phyloP scores from a whole-genome alignment of 2,113 vertebrate genomes.

The Scomber scombrus region DNA sequence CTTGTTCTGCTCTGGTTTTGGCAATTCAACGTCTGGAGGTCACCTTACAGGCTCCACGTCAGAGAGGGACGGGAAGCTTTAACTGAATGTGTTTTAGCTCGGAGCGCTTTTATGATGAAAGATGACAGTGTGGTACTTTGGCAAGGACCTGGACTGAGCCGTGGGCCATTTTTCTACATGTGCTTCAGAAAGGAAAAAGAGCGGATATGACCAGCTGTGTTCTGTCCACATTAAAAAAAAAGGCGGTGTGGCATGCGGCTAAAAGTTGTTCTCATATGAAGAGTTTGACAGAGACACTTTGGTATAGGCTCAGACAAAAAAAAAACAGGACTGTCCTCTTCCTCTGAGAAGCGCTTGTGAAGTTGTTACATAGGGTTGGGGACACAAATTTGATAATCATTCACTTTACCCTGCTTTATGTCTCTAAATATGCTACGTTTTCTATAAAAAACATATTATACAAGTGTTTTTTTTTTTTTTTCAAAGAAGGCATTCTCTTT shows the following conservation, averaged over 20 bases:
- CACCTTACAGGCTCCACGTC: slow-evolving; percentile 46
- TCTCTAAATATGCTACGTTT: slow-evolving; percentile 74
- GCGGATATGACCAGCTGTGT: slow-evolving; percentile 46
- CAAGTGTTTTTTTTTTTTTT: slow-evolving; percentile 14
- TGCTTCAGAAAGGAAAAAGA: background rate
- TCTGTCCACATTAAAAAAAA: slow-evolving; percentile 55
- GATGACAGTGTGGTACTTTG: slow-evolving; percentile 32
- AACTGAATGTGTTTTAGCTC: slow-evolving; percentile 39
- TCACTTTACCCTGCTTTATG: slow-evolving; percentile 71
- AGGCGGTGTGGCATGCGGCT: slow-evolving; percentile 2
- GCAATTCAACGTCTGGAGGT: slow-evolving; percentile 77
- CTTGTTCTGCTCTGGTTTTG: slow-evolving; percentile 64
- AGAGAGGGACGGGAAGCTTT: background rate
- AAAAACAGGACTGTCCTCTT: slow-evolving; percentile 76
- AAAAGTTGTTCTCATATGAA: slow-evolving; percentile 17
- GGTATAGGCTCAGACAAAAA: slow-evolving; percentile 67
- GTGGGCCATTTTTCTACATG: background rate
- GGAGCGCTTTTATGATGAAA: slow-evolving; percentile 25
- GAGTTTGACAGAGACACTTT: slow-evolving; percentile 3
- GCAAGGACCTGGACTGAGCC: background rate
- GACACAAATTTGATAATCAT: slow-evolving; percentile 78
- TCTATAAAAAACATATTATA: slow-evolving; percentile 1
- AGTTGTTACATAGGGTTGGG: slow-evolving; percentile 54
- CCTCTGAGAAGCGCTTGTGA: slow-evolving; percentile 70
- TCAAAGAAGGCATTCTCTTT: slow-evolving; percentile 63